Base-by-base conservation (phyloP, 2,797 vertebrate species). In the Lycodopsis pacificus region DNA sequence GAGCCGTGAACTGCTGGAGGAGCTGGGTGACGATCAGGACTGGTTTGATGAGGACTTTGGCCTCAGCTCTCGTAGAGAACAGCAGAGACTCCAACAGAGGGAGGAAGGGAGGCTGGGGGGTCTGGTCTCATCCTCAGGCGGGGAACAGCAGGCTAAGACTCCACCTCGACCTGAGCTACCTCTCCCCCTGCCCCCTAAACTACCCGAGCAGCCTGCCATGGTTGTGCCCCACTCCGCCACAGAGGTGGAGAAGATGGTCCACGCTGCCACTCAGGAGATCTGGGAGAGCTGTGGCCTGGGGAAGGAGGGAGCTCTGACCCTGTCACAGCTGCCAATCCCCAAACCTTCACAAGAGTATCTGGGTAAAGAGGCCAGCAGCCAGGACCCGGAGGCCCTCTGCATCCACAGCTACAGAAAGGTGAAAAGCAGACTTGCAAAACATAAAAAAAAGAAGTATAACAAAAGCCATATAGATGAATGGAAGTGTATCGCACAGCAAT, bases 41-140 rank as follows among this genome's bases (percentile, higher is more conserved):
- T 99, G 98, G 98, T 99, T 99, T 88, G 98, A 99, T 88, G 98
- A 99, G 88, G 98, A 99, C 94, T 99, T 97, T 92, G 98, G 98
- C 67, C 96, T 99, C 87, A 98, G 96, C 85, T 97, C 96, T 44
- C 95, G 49, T 12, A 96, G 96, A 89, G 93, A 96, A 86, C 96
- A 96, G 77, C 96, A 97, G 88, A 92, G 91, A 65, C 88, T 92
- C 48, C 94, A 95, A 82, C 94, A 95, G 65, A 94, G 90, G 81
- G 77, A 91, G 64, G 83, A 86, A 64, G 83, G n/a, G 0, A 88
- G 81, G 56, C 74, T 89, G 44, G 88, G 94, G 13, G 87, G 93
- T n/a, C 85, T 94, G n/a, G 71, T 70, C 73, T 83, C 94, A 27
- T 87, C 94, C 80, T 34, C 85, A 7, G 88, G 94, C 71, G 95